A percentile compares a stretch with the other conserved stretches of the same genome.
Conservation (phyloP, 1,140 invertebrate genomes). For the Thereuonema tuberculata region DNA sequence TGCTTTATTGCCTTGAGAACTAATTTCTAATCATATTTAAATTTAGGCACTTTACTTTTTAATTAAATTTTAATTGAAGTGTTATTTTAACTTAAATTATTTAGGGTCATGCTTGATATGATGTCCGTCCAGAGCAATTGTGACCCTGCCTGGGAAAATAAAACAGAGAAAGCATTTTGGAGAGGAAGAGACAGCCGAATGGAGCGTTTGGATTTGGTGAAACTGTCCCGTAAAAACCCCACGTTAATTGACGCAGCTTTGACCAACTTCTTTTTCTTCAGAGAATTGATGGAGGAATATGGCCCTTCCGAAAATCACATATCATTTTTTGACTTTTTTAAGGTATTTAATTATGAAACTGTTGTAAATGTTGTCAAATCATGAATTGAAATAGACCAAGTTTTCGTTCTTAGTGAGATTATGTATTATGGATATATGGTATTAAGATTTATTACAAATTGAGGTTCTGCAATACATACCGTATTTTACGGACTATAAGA, state of each 20-base stretch:
- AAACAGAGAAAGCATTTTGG: constrained; percentile 71
- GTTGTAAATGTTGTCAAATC: no score
- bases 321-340: constrained; percentile 90
- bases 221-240: constrained; percentile 57
- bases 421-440: no score
- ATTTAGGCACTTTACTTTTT: no score
- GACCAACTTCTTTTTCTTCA: constrained; percentile 94
- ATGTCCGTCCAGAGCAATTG: constrained; percentile 72
- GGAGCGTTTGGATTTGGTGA: constrained; percentile 67
- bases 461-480: no score
- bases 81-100: no score
- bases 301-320: constrained; percentile 67
- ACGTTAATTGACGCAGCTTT: constrained; percentile 79
- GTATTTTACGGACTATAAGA: no score
- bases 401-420: no score
- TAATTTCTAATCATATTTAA: no score
- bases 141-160: constrained; percentile 53
- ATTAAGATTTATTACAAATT: no score
- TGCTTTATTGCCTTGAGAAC: no score
- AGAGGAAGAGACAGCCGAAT: constrained; percentile 75
- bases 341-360: constrained; percentile 57
- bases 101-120: constrained; percentile 72
- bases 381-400: no score
- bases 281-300: constrained; percentile 66
- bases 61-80: no score